Evolutionary conservation across 1,140 invertebrate genomes (phyloP).

Genomic region (Drosophila orosa): DNA sequence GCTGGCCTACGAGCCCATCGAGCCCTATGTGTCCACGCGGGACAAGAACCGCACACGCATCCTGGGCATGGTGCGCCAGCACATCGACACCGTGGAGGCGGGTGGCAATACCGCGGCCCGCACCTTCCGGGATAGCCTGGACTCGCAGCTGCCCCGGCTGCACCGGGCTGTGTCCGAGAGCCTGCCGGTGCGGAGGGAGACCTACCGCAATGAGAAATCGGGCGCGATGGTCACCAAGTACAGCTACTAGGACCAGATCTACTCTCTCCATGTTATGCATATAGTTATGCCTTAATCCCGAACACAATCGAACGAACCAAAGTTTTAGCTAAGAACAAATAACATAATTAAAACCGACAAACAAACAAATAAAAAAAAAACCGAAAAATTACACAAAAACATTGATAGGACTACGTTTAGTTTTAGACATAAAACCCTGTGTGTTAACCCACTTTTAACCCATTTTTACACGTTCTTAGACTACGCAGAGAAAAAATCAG

Average conservation of each 20-base stretch:
- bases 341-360: conserved; percentile 15
- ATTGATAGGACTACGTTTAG: conserved; percentile 28
- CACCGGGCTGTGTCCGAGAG: conserved; percentile 85
- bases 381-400: conserved; percentile 21
- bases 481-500: conserved; percentile 16
- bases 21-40: conserved; percentile 87
- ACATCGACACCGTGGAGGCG: conserved; percentile 85
- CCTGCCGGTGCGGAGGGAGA: conserved; percentile 75
- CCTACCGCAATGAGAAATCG: conserved; percentile 83
- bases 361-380: conserved; percentile 26
- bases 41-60: conserved; percentile 87
- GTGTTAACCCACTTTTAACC: conserved; percentile 45
- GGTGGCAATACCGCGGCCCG: conserved; percentile 85
- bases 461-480: conserved; percentile 16
- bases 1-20: conserved; percentile 85
- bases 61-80: conserved; percentile 85
- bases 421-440: conserved; percentile 23
- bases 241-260: conserved; percentile 55
- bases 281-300: conserved; percentile 6
- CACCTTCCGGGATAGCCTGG: conserved; percentile 87
- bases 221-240: conserved; percentile 84
- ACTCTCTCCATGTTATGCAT: background rate
- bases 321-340: conserved; percentile 23
- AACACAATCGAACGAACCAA: conserved; percentile 35
- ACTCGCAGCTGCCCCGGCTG: conserved; percentile 86